Evolutionary conservation across 2,888 invertebrate species (phyloP).

Genomic region (Tuberolachnus salignus): DNA sequence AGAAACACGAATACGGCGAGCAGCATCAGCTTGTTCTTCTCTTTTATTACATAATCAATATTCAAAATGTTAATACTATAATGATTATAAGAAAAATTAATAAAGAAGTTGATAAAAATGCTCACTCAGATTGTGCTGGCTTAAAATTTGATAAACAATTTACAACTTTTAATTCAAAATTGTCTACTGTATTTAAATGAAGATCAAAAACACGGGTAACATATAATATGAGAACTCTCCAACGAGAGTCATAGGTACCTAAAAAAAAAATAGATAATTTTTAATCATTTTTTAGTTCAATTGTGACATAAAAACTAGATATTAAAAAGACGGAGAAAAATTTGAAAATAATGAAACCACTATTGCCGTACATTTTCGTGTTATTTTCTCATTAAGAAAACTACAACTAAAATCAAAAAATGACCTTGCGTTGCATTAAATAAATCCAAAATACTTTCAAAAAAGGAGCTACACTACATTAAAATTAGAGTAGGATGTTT

Average conservation of each 20-base stretch:
- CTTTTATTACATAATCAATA: constrained; percentile 61
- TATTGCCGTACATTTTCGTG: no score
- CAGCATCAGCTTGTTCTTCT: constrained; percentile 65
- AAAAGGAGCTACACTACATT: no score
- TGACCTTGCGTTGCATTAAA: no score
- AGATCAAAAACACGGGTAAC: constrained; percentile 66
- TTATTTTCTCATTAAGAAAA: no score
- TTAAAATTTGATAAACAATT: constrained; percentile 64
- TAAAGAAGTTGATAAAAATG: constrained; percentile 60
- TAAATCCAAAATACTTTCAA: no score
- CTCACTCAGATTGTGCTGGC: constrained; percentile 63
- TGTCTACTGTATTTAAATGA: constrained; percentile 66
- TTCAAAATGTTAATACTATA: neutral
- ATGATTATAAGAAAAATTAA: constrained; percentile 21
- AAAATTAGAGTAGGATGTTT: no score
- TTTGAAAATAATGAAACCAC: no score
- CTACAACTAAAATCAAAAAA: no score
- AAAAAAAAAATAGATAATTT: constrained; percentile 58
- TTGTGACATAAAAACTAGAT: no score
- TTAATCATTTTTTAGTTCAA: constrained; percentile 60
- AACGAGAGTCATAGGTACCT: constrained; percentile 71
- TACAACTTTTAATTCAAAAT: constrained; percentile 68
- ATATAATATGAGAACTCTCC: constrained; percentile 68
- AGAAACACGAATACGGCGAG: constrained; percentile 64
- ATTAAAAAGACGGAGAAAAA: no score